phyloP scores from a whole-genome alignment of 2,113 vertebrate genomes.

The Dermatemys mawii region DNA sequence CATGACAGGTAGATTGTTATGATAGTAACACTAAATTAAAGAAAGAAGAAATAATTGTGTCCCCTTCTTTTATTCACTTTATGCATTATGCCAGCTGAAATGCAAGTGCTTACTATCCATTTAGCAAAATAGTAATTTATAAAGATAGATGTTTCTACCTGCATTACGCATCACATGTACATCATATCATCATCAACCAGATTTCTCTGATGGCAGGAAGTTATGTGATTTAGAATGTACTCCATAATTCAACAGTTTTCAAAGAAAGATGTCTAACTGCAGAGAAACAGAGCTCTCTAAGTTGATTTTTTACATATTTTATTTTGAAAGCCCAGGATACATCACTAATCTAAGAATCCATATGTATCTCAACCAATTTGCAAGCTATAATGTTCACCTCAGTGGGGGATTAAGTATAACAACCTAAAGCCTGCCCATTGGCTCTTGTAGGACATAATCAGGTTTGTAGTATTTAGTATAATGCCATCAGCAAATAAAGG shows the following conservation, averaged over 20 bases:
- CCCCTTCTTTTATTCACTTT: slow-evolving; percentile 13
- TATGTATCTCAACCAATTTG: neutral
- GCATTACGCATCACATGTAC: neutral
- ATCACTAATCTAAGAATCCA: slow-evolving; percentile 26
- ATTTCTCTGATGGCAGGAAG: slow-evolving; percentile 25
- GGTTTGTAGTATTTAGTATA: neutral
- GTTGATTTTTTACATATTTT: slow-evolving; percentile 1
- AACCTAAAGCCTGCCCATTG: neutral
- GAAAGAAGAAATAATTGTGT: slow-evolving; percentile 26
- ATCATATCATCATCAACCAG: neutral
- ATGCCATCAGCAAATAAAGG: neutral
- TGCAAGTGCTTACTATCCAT: slow-evolving; percentile 16
- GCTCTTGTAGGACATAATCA: neutral
- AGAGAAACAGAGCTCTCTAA: neutral
- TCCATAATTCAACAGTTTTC: slow-evolving; percentile 26
- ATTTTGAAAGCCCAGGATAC: slow-evolving; percentile 34
- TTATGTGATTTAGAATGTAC: slow-evolving; percentile 22
- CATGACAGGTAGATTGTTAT: neutral
- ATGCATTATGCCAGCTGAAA: slow-evolving; percentile 44
- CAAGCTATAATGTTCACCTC: neutral
- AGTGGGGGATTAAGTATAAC: slow-evolving; percentile 4
- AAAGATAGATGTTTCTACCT: slow-evolving; percentile 29
- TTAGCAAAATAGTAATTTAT: slow-evolving; percentile 35
- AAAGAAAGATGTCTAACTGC: slow-evolving; percentile 14
- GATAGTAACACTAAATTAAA: slow-evolving; percentile 46